These are phyloP conservation scores for Bradynema listronoti DNA, from an alignment of 1,140 invertebrate species.

Conservation along the genomic window DNA sequence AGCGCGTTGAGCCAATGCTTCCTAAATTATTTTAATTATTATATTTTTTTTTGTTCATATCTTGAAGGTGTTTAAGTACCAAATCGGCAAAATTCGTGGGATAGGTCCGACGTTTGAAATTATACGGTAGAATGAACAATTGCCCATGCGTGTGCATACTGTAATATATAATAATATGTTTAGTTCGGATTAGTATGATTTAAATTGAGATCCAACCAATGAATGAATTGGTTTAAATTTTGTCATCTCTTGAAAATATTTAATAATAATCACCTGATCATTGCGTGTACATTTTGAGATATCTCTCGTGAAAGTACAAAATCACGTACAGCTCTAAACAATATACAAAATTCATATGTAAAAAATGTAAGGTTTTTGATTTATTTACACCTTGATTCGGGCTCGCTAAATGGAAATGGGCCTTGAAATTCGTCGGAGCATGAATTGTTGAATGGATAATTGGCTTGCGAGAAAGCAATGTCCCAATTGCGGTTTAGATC, in stretches of 20 bases:
- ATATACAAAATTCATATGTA: not conserved
- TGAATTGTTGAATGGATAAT: slow-evolving; percentile 52
- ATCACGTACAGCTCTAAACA: slow-evolving; percentile 47
- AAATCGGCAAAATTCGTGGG: slow-evolving; percentile 48
- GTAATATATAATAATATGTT: too few relatives aligned
- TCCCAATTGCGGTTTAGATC: slow-evolving; percentile 52
- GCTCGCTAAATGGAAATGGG: slow-evolving; percentile 46
- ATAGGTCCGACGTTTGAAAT: slow-evolving; percentile 41
- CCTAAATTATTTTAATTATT: too few relatives aligned
- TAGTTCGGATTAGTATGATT: too few relatives aligned
- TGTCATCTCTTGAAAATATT: too few relatives aligned
- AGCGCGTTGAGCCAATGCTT: slow-evolving; percentile 30
- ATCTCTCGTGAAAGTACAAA: slow-evolving; percentile 46
- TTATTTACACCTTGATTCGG: slow-evolving; percentile 40
- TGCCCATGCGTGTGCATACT: slow-evolving; percentile 55
- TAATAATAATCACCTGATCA: too few relatives aligned
- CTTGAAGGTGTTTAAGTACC: slow-evolving; percentile 17
- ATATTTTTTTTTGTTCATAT: too few relatives aligned
- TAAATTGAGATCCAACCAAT: too few relatives aligned
- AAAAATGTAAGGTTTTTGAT: not conserved
- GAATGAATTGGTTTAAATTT: too few relatives aligned
- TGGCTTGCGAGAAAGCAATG: slow-evolving; percentile 42
- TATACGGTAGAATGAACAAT: slow-evolving; percentile 52
- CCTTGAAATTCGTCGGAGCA: slow-evolving; percentile 53
- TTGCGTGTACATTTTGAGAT: slow-evolving; percentile 41